These are phyloP conservation scores for Pollicipes pollicipes DNA, from an alignment of 1,140 invertebrate genomes.

Conservation along the genomic window DNA sequence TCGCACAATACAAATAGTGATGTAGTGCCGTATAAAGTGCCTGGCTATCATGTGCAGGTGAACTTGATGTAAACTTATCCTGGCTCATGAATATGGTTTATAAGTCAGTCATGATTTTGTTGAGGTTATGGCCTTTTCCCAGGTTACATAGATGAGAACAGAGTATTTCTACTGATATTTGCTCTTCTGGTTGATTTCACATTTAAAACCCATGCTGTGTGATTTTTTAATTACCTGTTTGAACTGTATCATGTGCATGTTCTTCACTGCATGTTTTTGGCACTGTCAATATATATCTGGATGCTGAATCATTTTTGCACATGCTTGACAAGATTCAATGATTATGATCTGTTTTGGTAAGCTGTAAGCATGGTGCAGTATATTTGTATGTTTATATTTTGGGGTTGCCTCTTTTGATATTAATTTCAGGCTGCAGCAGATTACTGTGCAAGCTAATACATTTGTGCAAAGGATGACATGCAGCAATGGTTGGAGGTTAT, in stretches of 20 bases:
- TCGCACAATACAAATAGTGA: too few relatives aligned
- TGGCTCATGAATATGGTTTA: background rate
- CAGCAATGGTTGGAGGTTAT: background rate
- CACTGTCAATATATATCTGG: background rate
- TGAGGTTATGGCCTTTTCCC: too few relatives aligned
- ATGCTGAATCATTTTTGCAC: background rate
- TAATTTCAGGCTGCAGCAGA: too few relatives aligned
- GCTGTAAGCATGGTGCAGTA: background rate
- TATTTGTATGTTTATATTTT: too few relatives aligned
- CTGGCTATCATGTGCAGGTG: background rate
- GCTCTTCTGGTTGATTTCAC: background rate
- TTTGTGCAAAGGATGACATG: background rate
- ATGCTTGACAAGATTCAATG: background rate
- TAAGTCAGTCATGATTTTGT: too few relatives aligned
- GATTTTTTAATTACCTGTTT: background rate
- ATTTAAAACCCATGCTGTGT: background rate
- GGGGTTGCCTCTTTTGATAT: too few relatives aligned
- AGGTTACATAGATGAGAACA: too few relatives aligned
- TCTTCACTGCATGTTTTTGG: background rate
- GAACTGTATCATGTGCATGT: background rate
- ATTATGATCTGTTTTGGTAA: background rate
- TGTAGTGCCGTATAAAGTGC: too few relatives aligned
- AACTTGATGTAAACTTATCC: background rate
- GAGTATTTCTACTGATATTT: conserved; percentile 4
- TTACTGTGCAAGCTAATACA: background rate